Percentiles rank a stretch among this genome's conserved stretches.
Conservation (phyloP, 2,113 vertebrate species). For the Salvelinus sp. region DNA sequence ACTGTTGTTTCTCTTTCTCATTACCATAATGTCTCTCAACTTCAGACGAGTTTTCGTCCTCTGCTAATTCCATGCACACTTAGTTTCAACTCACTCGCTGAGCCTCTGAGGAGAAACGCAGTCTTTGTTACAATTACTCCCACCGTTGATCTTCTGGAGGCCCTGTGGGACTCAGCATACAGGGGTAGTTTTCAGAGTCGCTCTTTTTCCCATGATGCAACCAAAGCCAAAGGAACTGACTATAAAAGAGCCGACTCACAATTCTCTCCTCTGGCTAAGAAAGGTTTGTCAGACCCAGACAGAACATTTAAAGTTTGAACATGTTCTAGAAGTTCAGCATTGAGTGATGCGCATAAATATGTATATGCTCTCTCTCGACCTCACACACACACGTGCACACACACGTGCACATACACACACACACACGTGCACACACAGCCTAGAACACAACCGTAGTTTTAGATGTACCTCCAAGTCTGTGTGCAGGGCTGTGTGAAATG, state of each 20-base stretch:
- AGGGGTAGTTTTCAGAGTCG: slow-evolving; percentile 19
- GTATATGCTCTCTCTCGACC: slow-evolving; percentile 25
- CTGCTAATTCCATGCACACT: slow-evolving; percentile 61
- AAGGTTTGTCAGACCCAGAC: background rate
- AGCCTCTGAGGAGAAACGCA: slow-evolving; percentile 43
- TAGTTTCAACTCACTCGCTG: slow-evolving; percentile 56
- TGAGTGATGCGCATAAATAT: background rate
- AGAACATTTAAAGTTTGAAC: background rate
- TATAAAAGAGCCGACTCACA: background rate
- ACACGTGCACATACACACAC: background rate
- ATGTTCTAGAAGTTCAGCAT: background rate
- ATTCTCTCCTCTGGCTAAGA: background rate
- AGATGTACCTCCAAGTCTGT: slow-evolving; percentile 28
- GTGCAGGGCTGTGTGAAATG: slow-evolving; percentile 34
- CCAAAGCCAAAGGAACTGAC: slow-evolving; percentile 1
- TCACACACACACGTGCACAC: slow-evolving; percentile 13
- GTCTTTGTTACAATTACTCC: slow-evolving; percentile 54
- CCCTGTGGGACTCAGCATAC: slow-evolving; percentile 6
- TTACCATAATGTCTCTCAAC: slow-evolving; percentile 55
- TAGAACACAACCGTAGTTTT: slow-evolving; percentile 12
- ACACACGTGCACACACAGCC: slow-evolving; percentile 5
- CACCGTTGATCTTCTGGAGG: slow-evolving; percentile 55
- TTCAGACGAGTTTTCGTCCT: slow-evolving; percentile 47
- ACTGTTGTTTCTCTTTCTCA: slow-evolving; percentile 23
- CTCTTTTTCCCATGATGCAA: slow-evolving; percentile 6